Evolutionary conservation across 1,140 invertebrate genomes (phyloP).

Genomic region (Ostrea denselamellosa): DNA sequence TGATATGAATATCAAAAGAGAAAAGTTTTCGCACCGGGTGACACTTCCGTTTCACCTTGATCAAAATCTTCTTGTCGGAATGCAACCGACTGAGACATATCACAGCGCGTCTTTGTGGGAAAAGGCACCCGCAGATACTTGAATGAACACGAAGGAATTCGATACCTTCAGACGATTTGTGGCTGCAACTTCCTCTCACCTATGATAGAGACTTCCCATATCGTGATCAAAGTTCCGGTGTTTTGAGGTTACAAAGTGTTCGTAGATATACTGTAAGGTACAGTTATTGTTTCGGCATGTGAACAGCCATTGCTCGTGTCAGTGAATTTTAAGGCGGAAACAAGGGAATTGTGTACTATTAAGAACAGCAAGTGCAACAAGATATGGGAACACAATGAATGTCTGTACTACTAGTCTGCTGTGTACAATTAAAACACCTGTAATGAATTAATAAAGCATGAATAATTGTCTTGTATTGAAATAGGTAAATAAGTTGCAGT

Average conservation of each 20-base stretch:
- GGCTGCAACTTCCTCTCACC: neutral
- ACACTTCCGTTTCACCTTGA: neutral
- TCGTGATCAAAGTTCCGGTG: neutral
- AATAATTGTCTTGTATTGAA: constrained; percentile 9
- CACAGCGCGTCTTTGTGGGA: neutral
- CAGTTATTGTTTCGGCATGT: neutral
- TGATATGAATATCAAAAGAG: neutral
- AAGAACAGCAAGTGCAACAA: neutral
- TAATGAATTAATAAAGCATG: constrained; percentile 25
- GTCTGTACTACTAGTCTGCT: neutral
- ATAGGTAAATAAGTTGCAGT: constrained; percentile 9
- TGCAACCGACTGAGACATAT: neutral
- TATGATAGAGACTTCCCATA: neutral
- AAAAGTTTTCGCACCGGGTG: neutral
- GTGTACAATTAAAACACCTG: constrained; percentile 1
- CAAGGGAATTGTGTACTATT: no score
- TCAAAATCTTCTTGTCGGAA: neutral
- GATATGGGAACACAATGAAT: neutral
- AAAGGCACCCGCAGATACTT: constrained; percentile 5
- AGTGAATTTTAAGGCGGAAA: neutral
- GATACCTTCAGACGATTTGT: neutral
- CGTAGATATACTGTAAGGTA: neutral
- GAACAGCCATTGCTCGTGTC: no score
- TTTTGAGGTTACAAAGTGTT: neutral
- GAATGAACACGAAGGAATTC: constrained; percentile 24